Evolutionary conservation across 2,797 vertebrate genomes (phyloP), one percentile per base, ranked within the genome.

Genomic region (Ceryle rudis): DNA sequence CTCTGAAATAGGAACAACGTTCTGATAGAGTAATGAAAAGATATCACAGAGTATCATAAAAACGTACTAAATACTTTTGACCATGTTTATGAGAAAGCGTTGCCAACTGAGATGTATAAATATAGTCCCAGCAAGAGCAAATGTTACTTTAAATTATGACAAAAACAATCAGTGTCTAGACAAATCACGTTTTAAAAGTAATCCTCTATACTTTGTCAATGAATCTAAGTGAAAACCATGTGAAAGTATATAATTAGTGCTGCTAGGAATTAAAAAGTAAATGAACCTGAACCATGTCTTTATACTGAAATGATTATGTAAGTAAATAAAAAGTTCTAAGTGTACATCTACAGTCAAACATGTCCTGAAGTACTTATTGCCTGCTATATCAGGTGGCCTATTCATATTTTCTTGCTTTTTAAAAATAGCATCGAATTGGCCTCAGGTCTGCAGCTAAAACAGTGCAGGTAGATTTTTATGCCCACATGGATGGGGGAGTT

Each of bases 1-100:
- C 39, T 97, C 96, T 60, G 98, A 99, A 96, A 98, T 97, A 66
- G 98, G 97, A 75, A 98, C 98, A 69, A 98, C 97, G 12, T 98
- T 99, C 97, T 98, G 97, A 97, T 93, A 90, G 9, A 72, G 33
- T 31, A 67, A 58, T 80, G 49, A 74, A 84, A 88, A 71, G 21
- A 35, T 22, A 85, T 41, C 15, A 31, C 17, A 51, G 72, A 60
- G 37, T 41, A 14, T 62, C 86, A 83, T 65, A 84, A 84, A 62
- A 90, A 74, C 67, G 29, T 57, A 91, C 31, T 74, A 37, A 13
- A 33, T 81, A 33, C 69, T 91, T 94, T 81, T 90, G 64, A 83
- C 73, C 8, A 1, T 29, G 39, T 93, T 94, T 92, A 83, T 74
- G 77, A 93, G 82, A 96, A 86, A 87, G 15, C 23, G 33, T 94